Evolutionary conservation across 2,888 invertebrate genomes (phyloP), one percentile per base, ranked within the genome.

Genomic region (Scaptomyza cyrtandrae): DNA sequence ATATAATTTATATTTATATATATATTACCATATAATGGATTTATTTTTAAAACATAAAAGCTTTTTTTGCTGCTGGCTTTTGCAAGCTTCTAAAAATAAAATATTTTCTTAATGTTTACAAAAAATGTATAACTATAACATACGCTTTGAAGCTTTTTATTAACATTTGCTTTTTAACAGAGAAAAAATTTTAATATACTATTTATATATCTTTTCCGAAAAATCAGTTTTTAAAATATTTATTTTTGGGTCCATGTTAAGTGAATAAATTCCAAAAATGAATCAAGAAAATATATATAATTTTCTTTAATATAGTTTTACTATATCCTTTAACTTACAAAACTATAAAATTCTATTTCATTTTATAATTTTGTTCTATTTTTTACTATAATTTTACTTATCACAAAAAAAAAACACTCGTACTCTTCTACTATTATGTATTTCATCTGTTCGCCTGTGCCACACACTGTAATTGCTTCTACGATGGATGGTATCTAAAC

Each of bases 391-490:
- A 73, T 75, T 75, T 75, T 68, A 75, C 67, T 77, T 75, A 75
- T 86, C 70, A 70, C 75, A 78, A 78, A 81, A 75, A 72, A 70
- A 78, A 73, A 70, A 71, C 80, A 86, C 75, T 84, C 85, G 86
- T 86, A 75, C 75, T 88, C 75, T 84, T 88, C 86, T 86, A 88
- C 86, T 89, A 75, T 75, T 89, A 90, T 91, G 91, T 88, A 88
- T 90, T 89, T 90, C 91, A 90, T 89, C 92, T 91, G 90, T 91
- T 91, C 91, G 91, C 90, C 90, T 90, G 90, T 89, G 86, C 81
- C 3, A 29, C 82, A 81, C 70, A 81, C 71, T 86, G 84, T 88
- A 85, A 83, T 88, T 88, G 90, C 91, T 90, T 90, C 87, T 79
- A 71, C 90, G 90, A 91, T 90, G 90, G 90, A 91, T 90, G 90